A percentile compares a stretch with the other conserved stretches of the same genome.
Conservation (phyloP, 2,113 vertebrate species). For the Anguilla rostrata region DNA sequence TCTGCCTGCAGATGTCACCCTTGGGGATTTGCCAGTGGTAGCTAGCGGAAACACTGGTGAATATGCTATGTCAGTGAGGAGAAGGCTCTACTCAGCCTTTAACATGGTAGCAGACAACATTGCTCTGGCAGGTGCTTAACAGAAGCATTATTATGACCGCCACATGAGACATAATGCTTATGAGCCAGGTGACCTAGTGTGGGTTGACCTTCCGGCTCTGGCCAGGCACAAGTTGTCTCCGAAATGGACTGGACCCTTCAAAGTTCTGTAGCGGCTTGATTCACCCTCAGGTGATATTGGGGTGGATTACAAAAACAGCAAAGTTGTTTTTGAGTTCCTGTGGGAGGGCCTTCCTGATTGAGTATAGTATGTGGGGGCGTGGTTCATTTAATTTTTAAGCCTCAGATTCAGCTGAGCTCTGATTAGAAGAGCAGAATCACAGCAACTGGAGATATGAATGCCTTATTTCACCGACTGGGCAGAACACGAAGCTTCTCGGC, state of each 20-base stretch:
- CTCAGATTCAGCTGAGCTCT: too few species aligned
- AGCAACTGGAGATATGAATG: too few species aligned
- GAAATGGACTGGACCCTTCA: slow-evolving; percentile 16
- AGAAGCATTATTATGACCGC: background rate
- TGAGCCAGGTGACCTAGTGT: background rate
- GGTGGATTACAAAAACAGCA: too few species aligned
- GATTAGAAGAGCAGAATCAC: too few species aligned
- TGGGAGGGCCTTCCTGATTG: too few species aligned
- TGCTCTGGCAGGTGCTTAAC: background rate
- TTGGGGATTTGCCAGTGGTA: background rate
- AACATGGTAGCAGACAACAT: too few species aligned
- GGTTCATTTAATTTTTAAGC: too few species aligned
- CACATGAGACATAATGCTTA: background rate
- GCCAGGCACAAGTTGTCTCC: slow-evolving; percentile 12
- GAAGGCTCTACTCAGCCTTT: background rate
- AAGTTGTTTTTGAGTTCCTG: too few species aligned
- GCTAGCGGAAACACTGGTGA: background rate
- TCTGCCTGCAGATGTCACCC: slow-evolving; percentile 17
- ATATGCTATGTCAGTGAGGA: background rate
- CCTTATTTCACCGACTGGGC: too few species aligned
- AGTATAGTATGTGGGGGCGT: too few species aligned
- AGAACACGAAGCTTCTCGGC: too few species aligned
- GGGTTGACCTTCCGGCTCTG: background rate
- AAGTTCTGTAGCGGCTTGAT: background rate
- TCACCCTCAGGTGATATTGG: background rate